Evolutionary conservation across 2,113 vertebrate species (phyloP), one percentile per base, ranked within the genome.

Genomic region (Pandion haliaetus): DNA sequence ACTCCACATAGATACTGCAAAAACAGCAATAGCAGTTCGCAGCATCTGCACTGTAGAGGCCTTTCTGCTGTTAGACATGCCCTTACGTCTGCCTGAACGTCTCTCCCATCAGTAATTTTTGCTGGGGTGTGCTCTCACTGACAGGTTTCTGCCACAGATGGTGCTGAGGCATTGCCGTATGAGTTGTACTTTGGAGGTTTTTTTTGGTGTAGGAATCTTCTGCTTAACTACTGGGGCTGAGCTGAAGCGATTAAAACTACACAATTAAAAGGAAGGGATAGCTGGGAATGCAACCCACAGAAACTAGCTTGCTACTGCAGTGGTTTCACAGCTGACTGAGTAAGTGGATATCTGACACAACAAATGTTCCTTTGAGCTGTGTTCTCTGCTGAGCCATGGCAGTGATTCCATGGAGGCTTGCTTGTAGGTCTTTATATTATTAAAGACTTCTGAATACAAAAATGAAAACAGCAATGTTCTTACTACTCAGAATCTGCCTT

Each of bases 341-440:
- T 82, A 79, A 92, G 77, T 55, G 82, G 54, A 19, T 82, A 83
- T 76, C 86, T 95, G 77, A 84, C 44, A 85, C 65, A 87, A 76
- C 96, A 91, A 95, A 92, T 14, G 61, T 19, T 95, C 83, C 77
- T 93, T 77, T 92, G 92, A 97, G 89, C 66, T 92, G 66, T 73
- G 59, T 67, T 95, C 58, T 76, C 77, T 90, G 54, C 91, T 82
- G 83, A 95, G 83, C 92, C 49, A 40, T 67, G 74, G 54, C 57
- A 65, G 44, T 34, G 65, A 81, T 79, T 90, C 88, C 77, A 28
- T 58, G 49, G 80, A 61, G 74, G 32, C 50, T 93, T 71, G 52
- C 69, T 69, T 82, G 16, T 83, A 59, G 44, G 65, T 69, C 77
- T 92, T 85, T 72, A 49, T 34, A 49, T 34, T 93, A 88, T 36